These are phyloP conservation scores for Blera fallax DNA, from an alignment of 2,888 invertebrate species.

Conservation along the genomic window DNA sequence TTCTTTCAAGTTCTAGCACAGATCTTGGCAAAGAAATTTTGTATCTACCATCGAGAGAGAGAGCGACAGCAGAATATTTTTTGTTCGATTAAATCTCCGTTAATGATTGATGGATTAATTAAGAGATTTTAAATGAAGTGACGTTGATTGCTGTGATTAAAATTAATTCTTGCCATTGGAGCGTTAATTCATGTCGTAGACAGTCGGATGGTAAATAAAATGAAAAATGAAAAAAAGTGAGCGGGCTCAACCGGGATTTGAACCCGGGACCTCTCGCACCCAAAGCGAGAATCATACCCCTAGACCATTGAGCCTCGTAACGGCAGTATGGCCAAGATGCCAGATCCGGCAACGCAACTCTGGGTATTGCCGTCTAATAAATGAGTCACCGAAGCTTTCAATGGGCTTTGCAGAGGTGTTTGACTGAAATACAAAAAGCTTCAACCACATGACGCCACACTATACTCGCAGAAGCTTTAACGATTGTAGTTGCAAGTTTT, in stretches of 20 bases:
- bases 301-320: slow-evolving; percentile 80
- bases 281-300: slow-evolving; percentile 82
- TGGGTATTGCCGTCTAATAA: not conserved
- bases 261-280: slow-evolving; percentile 82
- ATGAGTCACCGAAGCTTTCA: not conserved
- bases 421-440: no score
- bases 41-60: not conserved
- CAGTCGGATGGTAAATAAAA: not conserved
- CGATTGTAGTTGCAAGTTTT: no score
- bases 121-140: slow-evolving; percentile 34
- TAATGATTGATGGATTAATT: slow-evolving; percentile 63
- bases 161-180: not conserved
- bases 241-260: slow-evolving; percentile 81
- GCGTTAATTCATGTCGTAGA: not conserved
- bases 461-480: no score
- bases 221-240: not conserved
- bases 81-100: not conserved
- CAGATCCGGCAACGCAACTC: not conserved
- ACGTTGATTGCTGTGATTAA: slow-evolving; percentile 52
- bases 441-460: no score
- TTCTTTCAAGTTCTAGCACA: slow-evolving; percentile 59
- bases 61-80: no score
- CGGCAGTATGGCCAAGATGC: not conserved
- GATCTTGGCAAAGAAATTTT: slow-evolving; percentile 54
- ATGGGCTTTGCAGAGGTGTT: not conserved